Percentiles rank a stretch among this genome's conserved stretches.
These are phyloP conservation scores for Rhagologus leucostigma DNA, from an alignment of 2,113 vertebrate species.

Conservation along the genomic window DNA sequence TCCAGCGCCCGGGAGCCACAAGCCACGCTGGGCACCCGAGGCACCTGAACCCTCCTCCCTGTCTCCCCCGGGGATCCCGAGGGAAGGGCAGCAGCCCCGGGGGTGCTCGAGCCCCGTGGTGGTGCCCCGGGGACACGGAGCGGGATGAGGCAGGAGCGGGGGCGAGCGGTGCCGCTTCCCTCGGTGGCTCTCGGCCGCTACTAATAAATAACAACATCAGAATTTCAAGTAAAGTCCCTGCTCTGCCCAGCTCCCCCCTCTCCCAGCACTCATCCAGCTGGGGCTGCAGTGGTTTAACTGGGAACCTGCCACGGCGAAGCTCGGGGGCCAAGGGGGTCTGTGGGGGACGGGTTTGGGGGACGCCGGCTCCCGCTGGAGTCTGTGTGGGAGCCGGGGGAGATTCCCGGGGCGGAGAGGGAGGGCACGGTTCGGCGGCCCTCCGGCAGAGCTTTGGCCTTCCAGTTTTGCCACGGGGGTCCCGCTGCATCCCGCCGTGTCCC, in stretches of 20 bases:
- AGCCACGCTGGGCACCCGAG: accelerated
- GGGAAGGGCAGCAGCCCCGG: background rate
- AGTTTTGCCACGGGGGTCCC: conserved; percentile 13
- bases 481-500: conserved; percentile 45
- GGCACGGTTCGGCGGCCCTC: background rate
- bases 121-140: background rate
- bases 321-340: background rate
- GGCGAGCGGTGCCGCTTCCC: background rate
- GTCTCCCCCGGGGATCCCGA: background rate
- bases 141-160: background rate
- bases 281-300: conserved; percentile 17
- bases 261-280: background rate
- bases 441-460: background rate
- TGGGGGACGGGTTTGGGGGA: background rate
- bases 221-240: conserved; percentile 56
- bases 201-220: conserved; percentile 65
- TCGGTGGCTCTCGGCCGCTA: background rate
- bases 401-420: background rate
- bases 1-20: background rate
- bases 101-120: accelerated
- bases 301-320: background rate
- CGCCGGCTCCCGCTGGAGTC: background rate
- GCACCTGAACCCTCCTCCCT: background rate
- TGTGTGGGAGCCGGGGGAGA: background rate
- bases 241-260: background rate